These are phyloP conservation scores for Theocolax elegans DNA, from an alignment of 1,140 invertebrate genomes.

Conservation along the genomic window DNA sequence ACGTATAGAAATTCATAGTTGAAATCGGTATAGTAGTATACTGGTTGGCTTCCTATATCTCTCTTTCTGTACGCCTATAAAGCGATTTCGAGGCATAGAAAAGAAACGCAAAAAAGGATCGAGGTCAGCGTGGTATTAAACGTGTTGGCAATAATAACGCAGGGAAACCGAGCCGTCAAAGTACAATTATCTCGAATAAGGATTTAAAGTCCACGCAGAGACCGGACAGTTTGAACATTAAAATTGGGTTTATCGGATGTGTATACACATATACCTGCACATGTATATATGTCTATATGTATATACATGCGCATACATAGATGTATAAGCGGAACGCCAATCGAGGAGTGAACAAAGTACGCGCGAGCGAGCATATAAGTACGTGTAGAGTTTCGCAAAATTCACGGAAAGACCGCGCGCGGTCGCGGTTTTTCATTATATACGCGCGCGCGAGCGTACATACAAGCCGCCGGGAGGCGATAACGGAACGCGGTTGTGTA, in stretches of 20 bases:
- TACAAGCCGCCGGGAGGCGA: too few species aligned
- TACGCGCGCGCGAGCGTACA: neutral
- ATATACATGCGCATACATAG: neutral
- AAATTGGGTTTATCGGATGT: neutral
- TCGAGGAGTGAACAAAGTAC: too few species aligned
- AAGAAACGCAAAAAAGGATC: neutral
- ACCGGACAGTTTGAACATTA: neutral
- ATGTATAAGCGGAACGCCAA: neutral
- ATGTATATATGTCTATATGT: too few species aligned
- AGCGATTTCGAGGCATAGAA: too few species aligned
- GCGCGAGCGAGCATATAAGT: too few species aligned
- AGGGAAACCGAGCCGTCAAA: neutral
- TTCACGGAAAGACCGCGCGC: neutral
- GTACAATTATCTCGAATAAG: conserved; percentile 6
- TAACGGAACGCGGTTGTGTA: conserved; percentile 7
- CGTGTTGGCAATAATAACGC: neutral
- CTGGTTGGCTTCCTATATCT: too few species aligned
- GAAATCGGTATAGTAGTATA: too few species aligned
- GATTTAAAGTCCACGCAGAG: too few species aligned
- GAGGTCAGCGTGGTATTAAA: neutral
- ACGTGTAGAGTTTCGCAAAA: too few species aligned
- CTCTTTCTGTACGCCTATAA: too few species aligned
- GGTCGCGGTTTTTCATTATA: neutral
- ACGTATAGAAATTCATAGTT: too few species aligned
- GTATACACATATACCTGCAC: too few species aligned